Base-by-base conservation (phyloP, 2,888 invertebrate genomes). In the Mythimna lalbum region DNA sequence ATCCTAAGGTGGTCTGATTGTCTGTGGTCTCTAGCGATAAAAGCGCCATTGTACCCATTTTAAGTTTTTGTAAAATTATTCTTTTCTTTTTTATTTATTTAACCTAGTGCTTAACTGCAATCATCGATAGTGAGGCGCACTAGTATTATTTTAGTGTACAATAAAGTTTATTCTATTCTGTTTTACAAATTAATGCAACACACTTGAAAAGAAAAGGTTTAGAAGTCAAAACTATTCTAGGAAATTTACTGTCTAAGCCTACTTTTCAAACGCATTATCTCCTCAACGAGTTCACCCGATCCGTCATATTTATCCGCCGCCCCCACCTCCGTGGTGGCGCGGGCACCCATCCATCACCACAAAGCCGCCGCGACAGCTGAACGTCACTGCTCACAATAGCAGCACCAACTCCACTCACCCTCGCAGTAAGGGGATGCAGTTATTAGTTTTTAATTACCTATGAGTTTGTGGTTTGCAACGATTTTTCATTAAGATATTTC, bases 351-450 rank as follows among this genome's bases (percentile, higher is more conserved):
- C 85, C 79, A 85, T 85, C 85, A 84, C 69, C 60, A 57, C 71
- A 82, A 82, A 85, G 77, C 86, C 79, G 73, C 53, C 53, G 67
- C 65, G 84, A 84, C 84, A 80, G 75, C 81, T 76, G 59, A 65
- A 53, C 70, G 72, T 69, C 83, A 69, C 59, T 65, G 49, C 65
- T 61, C 53, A 76, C 76, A 84, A 84, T 82, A 67, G 80, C 31
- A 59, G 68, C 49, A 63, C 82, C 59, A 59, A 73, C 50, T 64
- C 71, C 66, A 63, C 65, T 31, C 70, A 56, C 66, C 83, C 78
- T 49, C 71, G 39, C 57, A 23, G n/a, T 39, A 73, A 71, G 65
- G 75, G 71, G 71, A 63, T 65, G 75, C 73, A 78, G 61, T 80
- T 76, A 84, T 80, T 77, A 75, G 27, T 73, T 63, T 86, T 80